phyloP scores from a whole-genome alignment of 2,113 vertebrate species.

The Micronycteris hirsuta region DNA sequence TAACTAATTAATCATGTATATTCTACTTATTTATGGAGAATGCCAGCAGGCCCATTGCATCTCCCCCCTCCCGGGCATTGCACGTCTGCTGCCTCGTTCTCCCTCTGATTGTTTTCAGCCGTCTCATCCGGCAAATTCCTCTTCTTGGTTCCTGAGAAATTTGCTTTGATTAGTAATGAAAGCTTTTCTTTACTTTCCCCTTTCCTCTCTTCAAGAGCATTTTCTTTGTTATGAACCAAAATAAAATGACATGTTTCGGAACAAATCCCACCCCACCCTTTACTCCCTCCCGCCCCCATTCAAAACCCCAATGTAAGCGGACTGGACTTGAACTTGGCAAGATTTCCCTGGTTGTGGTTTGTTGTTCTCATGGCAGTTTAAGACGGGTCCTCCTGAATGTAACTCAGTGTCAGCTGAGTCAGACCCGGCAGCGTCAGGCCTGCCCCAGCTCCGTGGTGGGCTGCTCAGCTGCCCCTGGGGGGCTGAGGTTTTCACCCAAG shows the following conservation, averaged over 20 bases:
- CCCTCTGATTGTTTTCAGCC: background rate
- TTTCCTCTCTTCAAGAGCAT: background rate
- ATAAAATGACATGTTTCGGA: background rate
- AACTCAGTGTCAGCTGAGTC: background rate
- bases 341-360: background rate
- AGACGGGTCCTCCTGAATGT: background rate
- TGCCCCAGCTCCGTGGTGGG: accelerated
- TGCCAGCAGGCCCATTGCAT: background rate
- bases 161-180: background rate
- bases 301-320: background rate
- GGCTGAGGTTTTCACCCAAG: background rate
- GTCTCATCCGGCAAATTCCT: background rate
- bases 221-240: background rate
- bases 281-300: background rate
- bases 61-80: background rate
- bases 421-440: accelerated
- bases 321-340: background rate
- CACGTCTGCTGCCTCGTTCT: background rate
- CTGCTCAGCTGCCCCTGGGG: background rate
- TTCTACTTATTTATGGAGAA: background rate
- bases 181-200: background rate
- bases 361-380: background rate
- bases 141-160: background rate
- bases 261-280: background rate
- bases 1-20: background rate